These are phyloP conservation scores for Aspidapion aeneum DNA, from an alignment of 2,888 invertebrate species.

Conservation along the genomic window DNA sequence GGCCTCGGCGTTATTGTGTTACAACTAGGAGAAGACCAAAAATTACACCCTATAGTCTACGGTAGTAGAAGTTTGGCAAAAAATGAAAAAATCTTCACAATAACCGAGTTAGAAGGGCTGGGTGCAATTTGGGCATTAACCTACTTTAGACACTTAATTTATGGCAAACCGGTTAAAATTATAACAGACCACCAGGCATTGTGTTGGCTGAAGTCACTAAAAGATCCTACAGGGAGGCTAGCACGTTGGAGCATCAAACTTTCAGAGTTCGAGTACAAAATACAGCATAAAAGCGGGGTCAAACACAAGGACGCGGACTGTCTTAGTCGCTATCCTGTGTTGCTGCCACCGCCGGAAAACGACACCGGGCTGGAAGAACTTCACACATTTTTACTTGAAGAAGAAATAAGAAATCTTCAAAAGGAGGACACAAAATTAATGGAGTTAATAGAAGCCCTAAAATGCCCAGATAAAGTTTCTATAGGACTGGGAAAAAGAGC, in stretches of 20 bases:
- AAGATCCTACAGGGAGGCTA: slow-evolving; percentile 7
- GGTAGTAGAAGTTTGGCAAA: neutral
- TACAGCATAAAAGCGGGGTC: slow-evolving; percentile 4
- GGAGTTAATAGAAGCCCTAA: too few species aligned
- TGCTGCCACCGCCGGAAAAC: neutral
- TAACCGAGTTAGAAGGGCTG: neutral
- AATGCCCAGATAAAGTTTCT: too few species aligned
- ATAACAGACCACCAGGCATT: slow-evolving; percentile 4
- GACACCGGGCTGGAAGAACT: slow-evolving; percentile 10
- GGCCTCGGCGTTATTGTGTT: neutral
- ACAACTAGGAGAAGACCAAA: neutral
- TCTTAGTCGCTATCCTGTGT: slow-evolving; percentile 8
- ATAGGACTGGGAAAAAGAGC: slow-evolving; percentile 23
- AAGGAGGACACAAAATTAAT: slow-evolving; percentile 10
- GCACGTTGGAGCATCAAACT: too few species aligned
- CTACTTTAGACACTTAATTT: slow-evolving; percentile 2
- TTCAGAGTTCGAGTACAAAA: slow-evolving; percentile 5
- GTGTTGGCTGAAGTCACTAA: neutral
- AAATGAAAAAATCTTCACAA: neutral
- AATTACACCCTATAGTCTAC: neutral
- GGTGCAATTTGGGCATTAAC: slow-evolving; percentile 5
- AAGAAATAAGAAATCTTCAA: slow-evolving; percentile 18
- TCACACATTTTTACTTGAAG: slow-evolving; percentile 19
- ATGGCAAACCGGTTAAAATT: slow-evolving; percentile 5
- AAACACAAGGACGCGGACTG: slow-evolving; percentile 13